Evolutionary conservation across 2,888 invertebrate species (phyloP).

Genomic region (Stenichneumon culpator): DNA sequence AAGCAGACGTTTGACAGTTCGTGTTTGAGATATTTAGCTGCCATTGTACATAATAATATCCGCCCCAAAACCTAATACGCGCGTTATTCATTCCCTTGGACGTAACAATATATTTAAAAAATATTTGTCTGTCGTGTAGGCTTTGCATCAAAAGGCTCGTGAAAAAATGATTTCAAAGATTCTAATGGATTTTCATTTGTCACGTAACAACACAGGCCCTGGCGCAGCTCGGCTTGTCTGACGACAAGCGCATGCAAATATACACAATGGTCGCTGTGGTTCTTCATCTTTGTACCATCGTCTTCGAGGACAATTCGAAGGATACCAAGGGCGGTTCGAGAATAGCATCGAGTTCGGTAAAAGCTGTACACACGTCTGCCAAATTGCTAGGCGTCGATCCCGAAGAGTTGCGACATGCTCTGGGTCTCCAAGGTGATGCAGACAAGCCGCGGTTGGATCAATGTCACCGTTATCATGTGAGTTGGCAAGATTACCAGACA

Average conservation of each 20-base stretch:
- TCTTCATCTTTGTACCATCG: conserved; percentile 97
- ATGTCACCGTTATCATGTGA: conserved; percentile 98
- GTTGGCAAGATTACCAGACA: conserved; percentile 76
- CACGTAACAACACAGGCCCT: conserved; percentile 87
- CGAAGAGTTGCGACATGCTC: conserved; percentile 92
- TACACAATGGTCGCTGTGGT: conserved; percentile 97
- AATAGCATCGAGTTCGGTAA: conserved; percentile 89
- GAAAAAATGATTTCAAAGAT: not conserved
- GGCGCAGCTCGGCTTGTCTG: conserved; percentile 92
- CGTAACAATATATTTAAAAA: not conserved
- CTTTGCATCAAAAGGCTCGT: not conserved
- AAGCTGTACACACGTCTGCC: conserved; percentile 89
- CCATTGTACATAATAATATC: no score
- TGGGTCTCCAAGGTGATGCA: conserved; percentile 98
- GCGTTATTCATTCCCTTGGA: no score
- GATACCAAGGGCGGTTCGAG: conserved; percentile 94
- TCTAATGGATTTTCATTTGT: conserved; percentile 36
- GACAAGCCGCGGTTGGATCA: conserved; percentile 95
- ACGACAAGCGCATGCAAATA: conserved; percentile 91
- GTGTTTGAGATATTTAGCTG: no score
- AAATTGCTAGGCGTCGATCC: conserved; percentile 91
- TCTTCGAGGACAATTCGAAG: conserved; percentile 96
- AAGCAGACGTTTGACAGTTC: no score
- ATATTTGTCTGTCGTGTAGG: not conserved
- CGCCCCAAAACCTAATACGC: no score